Evolutionary conservation across 1,140 invertebrate species (phyloP).

Genomic region (Dreissena polymorpha): DNA sequence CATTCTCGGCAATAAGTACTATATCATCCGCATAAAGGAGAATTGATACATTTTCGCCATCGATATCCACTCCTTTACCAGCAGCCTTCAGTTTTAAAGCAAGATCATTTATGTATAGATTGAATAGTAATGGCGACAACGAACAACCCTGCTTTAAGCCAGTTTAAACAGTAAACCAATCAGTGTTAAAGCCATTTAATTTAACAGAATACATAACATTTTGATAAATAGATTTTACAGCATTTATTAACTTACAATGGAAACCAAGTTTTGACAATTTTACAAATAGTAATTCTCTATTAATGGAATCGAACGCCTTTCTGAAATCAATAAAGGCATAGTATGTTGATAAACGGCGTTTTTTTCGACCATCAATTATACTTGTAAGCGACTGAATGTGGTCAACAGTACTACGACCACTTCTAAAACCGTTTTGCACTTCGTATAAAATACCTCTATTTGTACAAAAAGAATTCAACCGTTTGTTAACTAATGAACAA

Average conservation of each 20-base stretch:
- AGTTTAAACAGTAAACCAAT: conserved; percentile 25
- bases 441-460: too few species aligned
- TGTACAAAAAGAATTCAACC: too few species aligned
- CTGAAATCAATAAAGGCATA: conserved; percentile 52
- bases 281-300: conserved; percentile 16
- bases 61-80: conserved; percentile 2
- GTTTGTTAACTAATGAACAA: too few species aligned
- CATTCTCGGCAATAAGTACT: conserved; percentile 33
- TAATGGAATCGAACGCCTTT: conserved; percentile 48
- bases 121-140: conserved; percentile 48
- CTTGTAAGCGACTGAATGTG: too few species aligned
- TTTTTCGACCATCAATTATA: too few species aligned
- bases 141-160: conserved; percentile 49
- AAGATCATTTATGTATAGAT: conserved; percentile 51
- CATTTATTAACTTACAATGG: conserved; percentile 29
- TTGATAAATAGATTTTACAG: conserved; percentile 38
- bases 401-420: too few species aligned
- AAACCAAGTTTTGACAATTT: conserved; percentile 34
- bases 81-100: conserved; percentile 1
- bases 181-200: conserved; percentile 15
- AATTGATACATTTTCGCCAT: conserved; percentile 33
- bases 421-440: too few species aligned
- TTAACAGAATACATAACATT: conserved; percentile 42
- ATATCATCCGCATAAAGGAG: conserved; percentile 55
- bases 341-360: conserved; percentile 22